A percentile compares a stretch with the other conserved stretches of the same genome.
phyloP scores from a whole-genome alignment of 2,888 invertebrate genomes.

The Ophioninae sp. region DNA sequence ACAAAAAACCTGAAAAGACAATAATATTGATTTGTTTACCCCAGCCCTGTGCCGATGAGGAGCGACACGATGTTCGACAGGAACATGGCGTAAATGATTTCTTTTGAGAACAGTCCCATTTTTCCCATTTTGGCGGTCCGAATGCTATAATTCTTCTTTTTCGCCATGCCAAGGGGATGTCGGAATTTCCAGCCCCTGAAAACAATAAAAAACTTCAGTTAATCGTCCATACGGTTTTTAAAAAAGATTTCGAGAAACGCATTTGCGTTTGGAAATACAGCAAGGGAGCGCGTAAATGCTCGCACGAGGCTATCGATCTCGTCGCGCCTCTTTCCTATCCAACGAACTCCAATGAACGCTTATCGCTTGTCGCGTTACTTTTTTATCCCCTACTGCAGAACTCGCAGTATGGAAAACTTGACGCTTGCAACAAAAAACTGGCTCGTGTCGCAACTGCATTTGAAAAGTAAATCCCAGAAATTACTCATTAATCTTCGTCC shows the following conservation, averaged over 20 bases:
- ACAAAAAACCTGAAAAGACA: too few relatives aligned
- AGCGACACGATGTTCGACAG: constrained; percentile 95
- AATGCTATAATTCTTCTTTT: constrained; percentile 84
- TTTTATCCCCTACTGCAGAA: background rate
- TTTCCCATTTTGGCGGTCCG: constrained; percentile 89
- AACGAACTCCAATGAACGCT: background rate
- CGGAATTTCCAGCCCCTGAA: constrained; percentile 92
- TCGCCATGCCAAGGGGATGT: constrained; percentile 85
- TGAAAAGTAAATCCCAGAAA: background rate
- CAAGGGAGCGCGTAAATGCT: background rate
- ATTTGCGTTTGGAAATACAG: background rate
- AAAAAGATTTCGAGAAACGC: background rate
- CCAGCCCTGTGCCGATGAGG: constrained; percentile 94
- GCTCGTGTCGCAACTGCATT: background rate
- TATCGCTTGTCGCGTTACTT: background rate
- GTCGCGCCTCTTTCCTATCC: background rate
- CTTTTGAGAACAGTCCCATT: constrained; percentile 92
- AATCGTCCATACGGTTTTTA: background rate
- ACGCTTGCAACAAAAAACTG: background rate
- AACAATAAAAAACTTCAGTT: constrained; percentile 48
- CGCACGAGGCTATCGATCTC: background rate
- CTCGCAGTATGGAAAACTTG: background rate
- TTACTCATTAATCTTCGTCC: background rate
- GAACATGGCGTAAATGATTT: constrained; percentile 94
- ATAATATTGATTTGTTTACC: constrained; percentile 83